Evolutionary conservation across 2,888 invertebrate genomes (phyloP), one percentile per base, ranked within the genome.

Genomic region (Zelleria hepariella): DNA sequence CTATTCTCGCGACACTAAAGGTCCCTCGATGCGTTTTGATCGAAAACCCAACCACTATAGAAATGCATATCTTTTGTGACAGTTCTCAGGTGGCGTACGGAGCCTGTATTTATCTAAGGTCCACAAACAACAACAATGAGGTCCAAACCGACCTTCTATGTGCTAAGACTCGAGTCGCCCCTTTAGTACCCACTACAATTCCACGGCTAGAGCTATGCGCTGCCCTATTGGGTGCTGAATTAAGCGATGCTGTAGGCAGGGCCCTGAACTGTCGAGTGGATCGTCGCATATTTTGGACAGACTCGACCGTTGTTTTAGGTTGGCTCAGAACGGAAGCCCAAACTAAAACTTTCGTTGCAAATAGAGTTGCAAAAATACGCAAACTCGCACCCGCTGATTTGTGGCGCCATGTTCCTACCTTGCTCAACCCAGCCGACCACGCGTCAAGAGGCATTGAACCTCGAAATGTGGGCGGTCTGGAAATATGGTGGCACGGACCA

Each of bases 361-460:
- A 52, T 24, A 51, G 32, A 26, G 20, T 58, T 15, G 15, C 8
- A 32, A 24, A 24, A 51, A 58, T 27, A 10, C 10, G 18, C 15
- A 25, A 48, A 10, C 49, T 52, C 8, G 27, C 58, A 4, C 20
- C 6, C 7, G n/a, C 18, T 7, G 20, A 5, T 21, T 6, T 8
- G 8, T 58, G 58, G 58, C 49, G 21, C 5, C 32, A 58, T 24
- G 32, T 52, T 20, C 58, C 58, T 8, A 32, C 58, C 10, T 6
- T 26, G 15, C 23, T 42, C 4, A 58, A 58, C n/a, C 58, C 58
- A 6, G 52, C 52, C 21, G 58, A 58, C 23, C 8, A 52, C 3
- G 58, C 21, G 5, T 58, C 58, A 2, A 7, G 58, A 5, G 58
- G 58, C 24, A 49, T 57, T 24, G 57, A 57, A 10, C 57, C 57